These are phyloP conservation scores for Hippocampus kuda DNA, from an alignment of 2,797 vertebrate species.

Conservation along the genomic window DNA sequence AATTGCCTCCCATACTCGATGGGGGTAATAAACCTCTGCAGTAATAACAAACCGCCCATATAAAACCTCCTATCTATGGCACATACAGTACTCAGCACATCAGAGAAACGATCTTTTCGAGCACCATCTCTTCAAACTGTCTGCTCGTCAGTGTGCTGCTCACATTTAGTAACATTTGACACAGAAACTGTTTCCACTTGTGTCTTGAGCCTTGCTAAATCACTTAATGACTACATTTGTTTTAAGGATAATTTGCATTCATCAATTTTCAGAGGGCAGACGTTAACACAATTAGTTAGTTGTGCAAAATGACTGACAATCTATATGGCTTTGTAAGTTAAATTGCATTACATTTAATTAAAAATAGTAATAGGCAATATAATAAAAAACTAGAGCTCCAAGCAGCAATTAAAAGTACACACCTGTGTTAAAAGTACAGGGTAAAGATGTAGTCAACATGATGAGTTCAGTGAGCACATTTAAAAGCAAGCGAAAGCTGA, in stretches of 20 bases:
- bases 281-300: background rate
- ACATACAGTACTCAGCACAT: slow-evolving; percentile 59
- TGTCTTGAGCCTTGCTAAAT: background rate
- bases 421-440: too few species aligned
- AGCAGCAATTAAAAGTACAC: too few species aligned
- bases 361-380: too few species aligned
- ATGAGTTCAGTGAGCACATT: too few species aligned
- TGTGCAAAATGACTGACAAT: background rate
- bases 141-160: background rate
- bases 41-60: slow-evolving; percentile 54
- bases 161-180: too few species aligned
- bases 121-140: background rate
- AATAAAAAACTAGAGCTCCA: too few species aligned
- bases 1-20: slow-evolving; percentile 48
- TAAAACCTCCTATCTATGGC: slow-evolving; percentile 50
- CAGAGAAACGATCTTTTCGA: slow-evolving; percentile 10
- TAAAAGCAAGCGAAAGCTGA: too few species aligned
- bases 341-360: background rate
- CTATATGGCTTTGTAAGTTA: background rate
- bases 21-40: slow-evolving; percentile 52
- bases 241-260: background rate
- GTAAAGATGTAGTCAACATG: too few species aligned
- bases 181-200: background rate
- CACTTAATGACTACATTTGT: background rate
- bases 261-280: background rate